Conservation (phyloP, 2,888 invertebrate species). For the Volucella inanis region DNA sequence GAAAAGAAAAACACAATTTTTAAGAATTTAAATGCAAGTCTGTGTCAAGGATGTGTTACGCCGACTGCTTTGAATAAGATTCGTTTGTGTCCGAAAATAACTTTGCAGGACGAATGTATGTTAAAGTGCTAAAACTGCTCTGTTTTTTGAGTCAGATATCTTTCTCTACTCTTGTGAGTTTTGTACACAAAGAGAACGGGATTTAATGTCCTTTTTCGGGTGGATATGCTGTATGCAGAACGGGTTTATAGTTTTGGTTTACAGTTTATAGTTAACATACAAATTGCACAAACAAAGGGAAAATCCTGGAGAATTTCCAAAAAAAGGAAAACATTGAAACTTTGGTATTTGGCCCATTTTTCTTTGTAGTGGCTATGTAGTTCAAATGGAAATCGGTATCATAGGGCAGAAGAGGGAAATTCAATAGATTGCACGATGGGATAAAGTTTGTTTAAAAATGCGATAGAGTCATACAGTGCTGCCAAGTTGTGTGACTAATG, state of each 20-base stretch:
- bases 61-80: too few relatives aligned
- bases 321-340: slow-evolving; percentile 20
- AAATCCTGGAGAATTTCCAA: slow-evolving; percentile 56
- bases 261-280: background rate
- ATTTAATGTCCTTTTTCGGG: slow-evolving; percentile 15
- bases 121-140: background rate
- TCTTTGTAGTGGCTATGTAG: slow-evolving; percentile 39
- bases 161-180: background rate
- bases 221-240: slow-evolving; percentile 22
- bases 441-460: slow-evolving; percentile 8
- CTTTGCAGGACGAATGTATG: too few relatives aligned
- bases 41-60: slow-evolving; percentile 44
- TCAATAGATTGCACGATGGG: background rate
- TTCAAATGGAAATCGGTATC: slow-evolving; percentile 30
- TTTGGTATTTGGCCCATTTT: slow-evolving; percentile 53
- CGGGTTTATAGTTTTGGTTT: slow-evolving; percentile 39
- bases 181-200: slow-evolving; percentile 45
- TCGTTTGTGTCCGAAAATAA: too few relatives aligned
- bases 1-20: background rate
- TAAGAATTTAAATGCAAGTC: slow-evolving; percentile 31
- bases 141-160: slow-evolving; percentile 13
- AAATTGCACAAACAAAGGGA: background rate
- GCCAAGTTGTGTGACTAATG: slow-evolving; percentile 14
- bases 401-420: background rate
- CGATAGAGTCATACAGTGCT: slow-evolving; percentile 15